These are phyloP conservation scores for Nipponacmea schrenckii DNA, from an alignment of 2,888 invertebrate genomes.

Conservation along the genomic window DNA sequence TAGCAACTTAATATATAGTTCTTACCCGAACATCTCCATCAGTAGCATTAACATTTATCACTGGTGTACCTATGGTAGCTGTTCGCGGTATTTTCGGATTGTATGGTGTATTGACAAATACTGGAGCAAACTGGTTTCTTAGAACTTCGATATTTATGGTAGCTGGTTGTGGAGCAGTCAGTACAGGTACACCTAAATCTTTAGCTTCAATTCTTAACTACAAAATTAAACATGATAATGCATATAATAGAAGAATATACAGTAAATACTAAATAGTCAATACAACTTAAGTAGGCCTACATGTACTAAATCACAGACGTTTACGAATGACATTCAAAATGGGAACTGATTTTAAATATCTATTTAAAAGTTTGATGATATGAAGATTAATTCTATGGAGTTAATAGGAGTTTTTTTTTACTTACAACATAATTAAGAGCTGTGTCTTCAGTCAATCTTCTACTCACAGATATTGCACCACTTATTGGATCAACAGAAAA, in stretches of 20 bases:
- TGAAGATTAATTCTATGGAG: too few species aligned
- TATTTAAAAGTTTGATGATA: too few species aligned
- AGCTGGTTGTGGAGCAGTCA: slow-evolving; percentile 36
- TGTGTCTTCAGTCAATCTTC: slow-evolving; percentile 37
- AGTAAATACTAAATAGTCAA: too few species aligned
- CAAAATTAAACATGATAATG: neutral
- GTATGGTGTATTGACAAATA: slow-evolving; percentile 33
- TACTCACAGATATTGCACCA: slow-evolving; percentile 38
- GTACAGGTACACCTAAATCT: slow-evolving; percentile 55
- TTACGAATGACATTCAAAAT: too few species aligned
- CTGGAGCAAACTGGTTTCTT: slow-evolving; percentile 44
- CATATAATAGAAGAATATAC: neutral
- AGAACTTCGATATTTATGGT: slow-evolving; percentile 42
- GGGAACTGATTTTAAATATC: too few species aligned
- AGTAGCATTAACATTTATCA: slow-evolving; percentile 37
- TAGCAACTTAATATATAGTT: neutral
- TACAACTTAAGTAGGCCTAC: too few species aligned
- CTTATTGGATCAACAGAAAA: slow-evolving; percentile 45
- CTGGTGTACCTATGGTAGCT: slow-evolving; percentile 29
- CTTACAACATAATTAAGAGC: slow-evolving; percentile 72
- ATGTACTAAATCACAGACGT: too few species aligned
- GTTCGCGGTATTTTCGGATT: slow-evolving; percentile 44
- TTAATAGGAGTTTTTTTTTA: neutral
- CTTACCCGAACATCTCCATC: slow-evolving; percentile 41
- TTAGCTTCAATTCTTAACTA: slow-evolving; percentile 52